Evolutionary conservation across 2,888 invertebrate species (phyloP).

Genomic region (Podotricha telesiphe): DNA sequence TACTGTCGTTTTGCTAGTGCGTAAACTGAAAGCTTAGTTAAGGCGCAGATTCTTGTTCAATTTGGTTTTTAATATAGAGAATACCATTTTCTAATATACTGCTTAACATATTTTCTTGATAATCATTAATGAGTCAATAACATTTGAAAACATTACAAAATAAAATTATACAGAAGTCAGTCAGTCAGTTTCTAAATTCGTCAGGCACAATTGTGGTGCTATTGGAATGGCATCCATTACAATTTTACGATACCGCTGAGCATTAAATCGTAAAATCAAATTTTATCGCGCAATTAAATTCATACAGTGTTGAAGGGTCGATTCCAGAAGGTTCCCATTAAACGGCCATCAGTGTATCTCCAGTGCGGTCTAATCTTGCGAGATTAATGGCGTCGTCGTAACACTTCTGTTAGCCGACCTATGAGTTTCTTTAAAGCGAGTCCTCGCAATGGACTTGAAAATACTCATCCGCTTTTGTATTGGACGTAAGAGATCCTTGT

Average conservation of each 20-base stretch:
- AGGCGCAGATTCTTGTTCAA: too few species aligned
- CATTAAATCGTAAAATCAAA: conserved; percentile 40
- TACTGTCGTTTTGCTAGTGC: too few species aligned
- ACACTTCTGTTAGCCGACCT: conserved; percentile 21
- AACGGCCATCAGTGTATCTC: conserved; percentile 52
- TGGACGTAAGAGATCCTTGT: conserved; percentile 7
- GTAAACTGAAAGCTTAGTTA: too few species aligned
- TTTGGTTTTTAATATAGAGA: too few species aligned
- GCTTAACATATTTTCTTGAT: too few species aligned
- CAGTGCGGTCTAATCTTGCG: conserved; percentile 44
- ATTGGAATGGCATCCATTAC: conserved; percentile 31
- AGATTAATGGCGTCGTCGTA: conserved; percentile 48
- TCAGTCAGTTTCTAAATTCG: neutral
- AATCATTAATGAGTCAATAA: neutral
- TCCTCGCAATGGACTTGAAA: conserved; percentile 25
- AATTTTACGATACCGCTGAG: conserved; percentile 30
- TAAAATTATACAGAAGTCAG: neutral
- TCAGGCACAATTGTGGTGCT: neutral
- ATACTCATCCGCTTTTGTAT: conserved; percentile 16
- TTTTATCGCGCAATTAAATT: conserved; percentile 41
- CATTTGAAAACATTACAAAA: neutral
- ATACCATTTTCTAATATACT: too few species aligned
- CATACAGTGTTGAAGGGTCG: conserved; percentile 39
- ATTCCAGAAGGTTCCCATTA: conserved; percentile 48
- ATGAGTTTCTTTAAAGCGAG: conserved; percentile 25